These are phyloP conservation scores for Diorhabda elongata DNA, from an alignment of 1,140 invertebrate species.

Conservation along the genomic window DNA sequence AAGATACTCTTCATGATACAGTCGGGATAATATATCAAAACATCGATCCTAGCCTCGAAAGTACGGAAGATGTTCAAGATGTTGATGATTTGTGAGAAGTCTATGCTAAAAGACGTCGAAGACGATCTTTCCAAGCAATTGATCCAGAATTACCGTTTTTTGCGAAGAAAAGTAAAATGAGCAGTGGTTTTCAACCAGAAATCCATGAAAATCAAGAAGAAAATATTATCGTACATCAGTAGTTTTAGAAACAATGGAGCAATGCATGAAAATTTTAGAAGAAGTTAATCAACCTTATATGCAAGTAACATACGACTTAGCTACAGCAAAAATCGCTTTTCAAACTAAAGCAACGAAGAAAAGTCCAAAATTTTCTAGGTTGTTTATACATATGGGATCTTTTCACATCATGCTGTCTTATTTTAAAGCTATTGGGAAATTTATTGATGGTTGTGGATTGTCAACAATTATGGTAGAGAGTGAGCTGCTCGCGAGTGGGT, in stretches of 20 bases:
- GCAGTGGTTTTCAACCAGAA: constrained; percentile 21
- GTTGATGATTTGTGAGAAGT: no score
- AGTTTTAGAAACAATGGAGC: constrained; percentile 43
- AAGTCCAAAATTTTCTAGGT: constrained; percentile 41
- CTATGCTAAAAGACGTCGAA: no score
- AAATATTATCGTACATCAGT: constrained; percentile 29
- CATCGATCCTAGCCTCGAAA: no score
- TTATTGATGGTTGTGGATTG: no score
- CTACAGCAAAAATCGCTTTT: no score
- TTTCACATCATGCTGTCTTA: constrained; percentile 52
- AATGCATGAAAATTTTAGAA: constrained; percentile 34
- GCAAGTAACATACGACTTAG: no score
- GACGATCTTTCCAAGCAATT: constrained; percentile 24
- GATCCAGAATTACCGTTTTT: constrained; percentile 13
- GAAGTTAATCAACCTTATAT: constrained; percentile 37
- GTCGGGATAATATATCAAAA: no score
- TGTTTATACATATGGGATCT: constrained; percentile 50
- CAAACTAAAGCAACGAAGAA: constrained; percentile 44
- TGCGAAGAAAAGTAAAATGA: constrained; percentile 20
- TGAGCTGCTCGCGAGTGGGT: no score
- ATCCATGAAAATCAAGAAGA: constrained; percentile 6
- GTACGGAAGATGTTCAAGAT: no score
- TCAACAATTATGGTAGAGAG: no score
- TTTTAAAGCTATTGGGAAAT: no score
- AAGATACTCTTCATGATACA: no score